Conservation (phyloP, 2,797 vertebrate species). For the Gymnoscopelus microlampas region DNA sequence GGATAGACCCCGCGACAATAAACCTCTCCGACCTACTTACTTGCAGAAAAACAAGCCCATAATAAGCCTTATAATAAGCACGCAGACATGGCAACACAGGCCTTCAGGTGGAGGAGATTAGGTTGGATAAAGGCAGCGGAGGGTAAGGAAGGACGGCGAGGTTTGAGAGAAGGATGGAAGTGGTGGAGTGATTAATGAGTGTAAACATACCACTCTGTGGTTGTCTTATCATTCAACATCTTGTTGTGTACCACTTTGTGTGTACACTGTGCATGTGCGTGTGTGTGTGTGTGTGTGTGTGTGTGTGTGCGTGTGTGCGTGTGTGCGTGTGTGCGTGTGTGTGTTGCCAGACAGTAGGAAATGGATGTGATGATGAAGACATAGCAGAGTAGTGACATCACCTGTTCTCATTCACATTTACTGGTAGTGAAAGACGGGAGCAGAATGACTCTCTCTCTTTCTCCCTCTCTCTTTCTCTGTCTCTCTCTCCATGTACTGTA, state of each 20-base stretch:
- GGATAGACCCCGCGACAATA: no score
- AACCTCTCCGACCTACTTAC: no score
- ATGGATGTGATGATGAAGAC: slow-evolving; percentile 16
- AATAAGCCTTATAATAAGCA: neutral
- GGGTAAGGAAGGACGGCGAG: no score
- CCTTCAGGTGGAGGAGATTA: neutral
- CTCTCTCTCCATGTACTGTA: neutral
- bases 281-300: slow-evolving; percentile 1
- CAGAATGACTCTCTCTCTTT: slow-evolving; percentile 10
- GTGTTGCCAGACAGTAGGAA: neutral
- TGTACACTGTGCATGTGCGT: neutral
- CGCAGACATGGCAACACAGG: neutral
- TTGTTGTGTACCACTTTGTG: neutral
- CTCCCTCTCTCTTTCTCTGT: slow-evolving; percentile 1
- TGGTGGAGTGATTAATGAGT: neutral
- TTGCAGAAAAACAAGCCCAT: no score
- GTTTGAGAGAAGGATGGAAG: neutral
- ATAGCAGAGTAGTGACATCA: slow-evolving; percentile 35
- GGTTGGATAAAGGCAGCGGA: neutral
- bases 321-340: neutral
- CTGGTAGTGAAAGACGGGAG: slow-evolving; percentile 20
- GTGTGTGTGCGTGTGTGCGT: neutral
- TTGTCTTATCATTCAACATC: neutral
- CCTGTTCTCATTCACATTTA: slow-evolving; percentile 36
- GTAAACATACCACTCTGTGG: neutral